Conservation (phyloP, 2,888 invertebrate species). For the Strigamia maritima region DNA sequence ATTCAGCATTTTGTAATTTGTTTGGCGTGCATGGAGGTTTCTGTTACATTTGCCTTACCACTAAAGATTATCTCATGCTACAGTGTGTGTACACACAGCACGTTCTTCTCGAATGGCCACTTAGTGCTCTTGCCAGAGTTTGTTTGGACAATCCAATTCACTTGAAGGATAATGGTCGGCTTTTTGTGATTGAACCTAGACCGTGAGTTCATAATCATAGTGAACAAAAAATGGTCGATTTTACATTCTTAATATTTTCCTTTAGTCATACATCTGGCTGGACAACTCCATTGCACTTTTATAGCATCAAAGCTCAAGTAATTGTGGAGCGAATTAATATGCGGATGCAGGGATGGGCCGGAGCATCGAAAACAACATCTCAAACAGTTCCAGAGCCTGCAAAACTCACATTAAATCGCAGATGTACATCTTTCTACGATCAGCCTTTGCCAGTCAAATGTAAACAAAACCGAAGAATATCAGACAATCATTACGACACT, state of each 20-base stretch:
- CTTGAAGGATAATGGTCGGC: slow-evolving; percentile 37
- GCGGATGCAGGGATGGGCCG: neutral
- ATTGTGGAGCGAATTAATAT: neutral
- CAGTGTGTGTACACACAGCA: slow-evolving; percentile 38
- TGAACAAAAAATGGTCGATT: neutral
- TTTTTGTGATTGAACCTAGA: slow-evolving; percentile 38
- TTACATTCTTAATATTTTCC: slow-evolving; percentile 4
- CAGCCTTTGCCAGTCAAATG: neutral
- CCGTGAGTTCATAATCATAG: slow-evolving; percentile 33
- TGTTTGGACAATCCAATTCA: slow-evolving; percentile 22
- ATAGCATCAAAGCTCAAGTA: slow-evolving; percentile 31
- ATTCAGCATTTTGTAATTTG: slow-evolving; percentile 25
- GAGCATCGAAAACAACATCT: neutral
- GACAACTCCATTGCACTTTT: slow-evolving; percentile 35
- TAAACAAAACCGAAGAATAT: neutral
- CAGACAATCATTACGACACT: slow-evolving; percentile 4
- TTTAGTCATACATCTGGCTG: slow-evolving; percentile 34
- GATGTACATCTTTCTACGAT: neutral
- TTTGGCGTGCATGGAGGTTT: slow-evolving; percentile 33
- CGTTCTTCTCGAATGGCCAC: slow-evolving; percentile 42
- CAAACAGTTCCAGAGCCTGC: neutral
- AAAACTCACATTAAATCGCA: neutral
- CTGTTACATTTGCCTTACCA: slow-evolving; percentile 1
- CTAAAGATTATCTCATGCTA: slow-evolving; percentile 35
- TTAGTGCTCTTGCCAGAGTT: slow-evolving; percentile 31